These are phyloP conservation scores for Drosophila gaucha DNA, from an alignment of 2,888 invertebrate genomes.

Conservation along the genomic window DNA sequence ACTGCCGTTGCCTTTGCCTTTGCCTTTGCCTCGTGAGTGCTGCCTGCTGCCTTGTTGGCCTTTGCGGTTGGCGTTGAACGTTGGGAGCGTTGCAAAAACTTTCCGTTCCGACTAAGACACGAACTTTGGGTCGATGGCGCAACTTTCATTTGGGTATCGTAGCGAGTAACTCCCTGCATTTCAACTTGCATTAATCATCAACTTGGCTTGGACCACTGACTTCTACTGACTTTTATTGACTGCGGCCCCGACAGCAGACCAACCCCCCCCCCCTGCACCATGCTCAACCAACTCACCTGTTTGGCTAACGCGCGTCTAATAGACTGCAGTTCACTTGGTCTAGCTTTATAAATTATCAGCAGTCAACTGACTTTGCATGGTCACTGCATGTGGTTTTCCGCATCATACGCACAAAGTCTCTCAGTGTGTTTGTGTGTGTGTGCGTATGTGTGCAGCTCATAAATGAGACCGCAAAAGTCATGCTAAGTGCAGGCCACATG, in stretches of 20 bases:
- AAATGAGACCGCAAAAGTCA: slow-evolving; percentile 74
- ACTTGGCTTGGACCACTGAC: slow-evolving; percentile 62
- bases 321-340: slow-evolving; percentile 66
- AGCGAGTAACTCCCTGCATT: slow-evolving; percentile 50
- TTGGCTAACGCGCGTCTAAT: slow-evolving; percentile 73
- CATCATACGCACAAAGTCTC: slow-evolving; percentile 24
- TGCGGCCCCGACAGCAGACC: slow-evolving; percentile 20
- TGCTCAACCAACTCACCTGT: slow-evolving; percentile 48
- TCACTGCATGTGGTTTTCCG: slow-evolving; percentile 56
- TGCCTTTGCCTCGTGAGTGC: background rate
- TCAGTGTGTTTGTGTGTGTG: slow-evolving; percentile 3
- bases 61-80: slow-evolving; percentile 18
- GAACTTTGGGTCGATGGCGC: slow-evolving; percentile 37
- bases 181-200: slow-evolving; percentile 75
- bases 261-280: background rate
- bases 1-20: background rate
- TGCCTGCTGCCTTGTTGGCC: slow-evolving; percentile 11
- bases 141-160: slow-evolving; percentile 58
- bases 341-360: slow-evolving; percentile 74
- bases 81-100: slow-evolving; percentile 33
- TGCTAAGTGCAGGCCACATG: slow-evolving; percentile 65
- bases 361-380: slow-evolving; percentile 68
- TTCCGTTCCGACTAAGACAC: slow-evolving; percentile 31
- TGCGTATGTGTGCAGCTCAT: slow-evolving; percentile 56
- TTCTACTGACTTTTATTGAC: slow-evolving; percentile 70